These are phyloP conservation scores for Umimayanthus chanpuru DNA, from an alignment of 92 coral and sea anemone species.

Conservation along the genomic window DNA sequence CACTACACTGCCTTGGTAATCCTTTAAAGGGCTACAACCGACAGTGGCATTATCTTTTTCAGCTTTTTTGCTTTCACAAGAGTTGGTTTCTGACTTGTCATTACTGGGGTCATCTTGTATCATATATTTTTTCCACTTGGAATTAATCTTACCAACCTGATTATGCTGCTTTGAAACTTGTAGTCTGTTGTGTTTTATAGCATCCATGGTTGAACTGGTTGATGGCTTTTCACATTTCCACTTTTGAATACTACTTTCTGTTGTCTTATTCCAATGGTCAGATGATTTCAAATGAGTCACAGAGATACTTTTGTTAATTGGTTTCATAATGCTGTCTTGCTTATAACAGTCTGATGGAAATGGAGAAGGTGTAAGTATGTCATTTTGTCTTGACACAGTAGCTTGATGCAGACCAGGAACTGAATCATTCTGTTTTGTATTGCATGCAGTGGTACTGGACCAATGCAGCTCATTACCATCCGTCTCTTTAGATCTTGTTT, in stretches of 20 bases:
- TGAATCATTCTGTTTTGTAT: not conserved
- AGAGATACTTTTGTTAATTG: not conserved
- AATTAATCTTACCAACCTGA: not conserved
- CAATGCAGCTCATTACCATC: not conserved
- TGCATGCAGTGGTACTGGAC: not conserved
- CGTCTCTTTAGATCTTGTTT: not conserved
- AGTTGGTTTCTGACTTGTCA: constrained; percentile 17
- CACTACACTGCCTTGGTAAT: not conserved
- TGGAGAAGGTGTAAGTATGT: not conserved
- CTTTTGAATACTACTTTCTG: not conserved
- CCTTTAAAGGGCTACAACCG: not conserved
- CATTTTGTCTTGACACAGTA: not conserved
- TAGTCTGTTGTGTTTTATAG: not conserved
- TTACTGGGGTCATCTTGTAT: not conserved
- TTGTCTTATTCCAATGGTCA: not conserved
- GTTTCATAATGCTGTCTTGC: not conserved
- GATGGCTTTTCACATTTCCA: not conserved
- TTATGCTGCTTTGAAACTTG: not conserved
- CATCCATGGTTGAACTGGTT: too few relatives aligned
- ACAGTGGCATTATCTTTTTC: not conserved
- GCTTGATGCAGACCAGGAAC: not conserved
- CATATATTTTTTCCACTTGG: constrained; percentile 58
- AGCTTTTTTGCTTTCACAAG: not conserved
- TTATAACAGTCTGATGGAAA: not conserved
- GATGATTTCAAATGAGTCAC: not conserved